Percentiles rank a stretch among this genome's conserved stretches.
These are phyloP conservation scores for Leuciscus waleckii DNA, from an alignment of 2,797 vertebrate species.

Conservation along the genomic window DNA sequence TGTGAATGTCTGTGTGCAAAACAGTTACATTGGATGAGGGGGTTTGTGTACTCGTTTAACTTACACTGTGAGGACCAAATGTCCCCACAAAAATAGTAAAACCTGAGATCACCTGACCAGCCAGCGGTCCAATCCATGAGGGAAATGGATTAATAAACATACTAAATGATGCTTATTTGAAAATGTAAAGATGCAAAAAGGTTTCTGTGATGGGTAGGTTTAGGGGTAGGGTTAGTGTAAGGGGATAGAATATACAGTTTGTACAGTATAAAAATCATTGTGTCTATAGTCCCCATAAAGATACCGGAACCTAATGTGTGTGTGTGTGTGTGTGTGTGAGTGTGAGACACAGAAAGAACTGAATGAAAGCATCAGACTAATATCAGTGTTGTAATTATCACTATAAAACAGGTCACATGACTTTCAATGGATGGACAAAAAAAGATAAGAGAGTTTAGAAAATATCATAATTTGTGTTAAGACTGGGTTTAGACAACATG, in stretches of 20 bases:
- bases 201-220: too few relatives aligned
- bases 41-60: background rate
- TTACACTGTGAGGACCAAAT: too few relatives aligned
- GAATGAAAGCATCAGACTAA: slow-evolving; percentile 92
- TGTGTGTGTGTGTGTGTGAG: background rate
- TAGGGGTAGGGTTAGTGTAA: too few relatives aligned
- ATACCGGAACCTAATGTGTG: background rate
- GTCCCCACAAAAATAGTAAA: too few relatives aligned
- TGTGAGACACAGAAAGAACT: slow-evolving; percentile 75
- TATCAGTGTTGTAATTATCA: slow-evolving; percentile 94
- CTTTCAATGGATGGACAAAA: background rate
- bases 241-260: too few relatives aligned
- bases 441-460: background rate
- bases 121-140: too few relatives aligned
- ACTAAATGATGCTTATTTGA: too few relatives aligned
- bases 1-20: slow-evolving; percentile 6
- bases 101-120: too few relatives aligned
- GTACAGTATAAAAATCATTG: too few relatives aligned
- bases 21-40: slow-evolving; percentile 6
- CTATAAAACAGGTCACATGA: slow-evolving; percentile 89
- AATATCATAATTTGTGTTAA: background rate
- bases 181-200: too few relatives aligned
- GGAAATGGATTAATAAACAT: too few relatives aligned
- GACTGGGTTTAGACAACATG: background rate
- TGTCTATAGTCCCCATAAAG: too few relatives aligned